Base-by-base conservation (phyloP, 1,140 invertebrate genomes). In the Drosophila orena region DNA sequence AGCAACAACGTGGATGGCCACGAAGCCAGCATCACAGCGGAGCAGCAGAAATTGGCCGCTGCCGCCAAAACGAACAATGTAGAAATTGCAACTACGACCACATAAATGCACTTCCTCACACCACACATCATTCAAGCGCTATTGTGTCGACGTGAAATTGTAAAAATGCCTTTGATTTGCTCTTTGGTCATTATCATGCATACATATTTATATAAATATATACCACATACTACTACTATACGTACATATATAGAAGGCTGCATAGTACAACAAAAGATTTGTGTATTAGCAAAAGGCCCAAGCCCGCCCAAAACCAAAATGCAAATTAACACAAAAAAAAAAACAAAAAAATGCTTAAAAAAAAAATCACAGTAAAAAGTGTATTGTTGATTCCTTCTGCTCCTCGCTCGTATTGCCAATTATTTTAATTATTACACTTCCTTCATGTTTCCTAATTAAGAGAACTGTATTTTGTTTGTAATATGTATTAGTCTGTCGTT, bases 351-450 rank as follows among this genome's bases (percentile, higher is more conserved):
- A 55, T 61, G 47, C 57, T 35, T 35, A 69, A 59, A 42, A 49
- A 54, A 58, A 37, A 50, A 37, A 68, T 79, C 38, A 46, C 59
- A 77, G 66, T 76, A 53, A 73, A 59, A 55, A 81, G 58, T 75
- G 79, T 86, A 50, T 83, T 86, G 76, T 89, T 77, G 65, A 88
- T 79, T 88, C 71, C 62, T 83, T 77, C 75, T 79, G 77, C 59
- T 86, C 77, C 90, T 91, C 90, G 85, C 90, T 90, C 90, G 57
- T 79, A 90, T 90, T 91, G 90, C 90, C 90, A 91, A 91, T 85
- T 91, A 79, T 81, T 66, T 79, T 79, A 79, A 70, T 49, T 56
- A 56, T 56, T 71, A 71, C 27, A 57, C 66, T 46, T 70, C 65
- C 53, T 42, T 70, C 68, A 24, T 27, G 56, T 72, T 72, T 72